Evolutionary conservation across 2,113 vertebrate species (phyloP).

Genomic region (Gracilinanus agilis): DNA sequence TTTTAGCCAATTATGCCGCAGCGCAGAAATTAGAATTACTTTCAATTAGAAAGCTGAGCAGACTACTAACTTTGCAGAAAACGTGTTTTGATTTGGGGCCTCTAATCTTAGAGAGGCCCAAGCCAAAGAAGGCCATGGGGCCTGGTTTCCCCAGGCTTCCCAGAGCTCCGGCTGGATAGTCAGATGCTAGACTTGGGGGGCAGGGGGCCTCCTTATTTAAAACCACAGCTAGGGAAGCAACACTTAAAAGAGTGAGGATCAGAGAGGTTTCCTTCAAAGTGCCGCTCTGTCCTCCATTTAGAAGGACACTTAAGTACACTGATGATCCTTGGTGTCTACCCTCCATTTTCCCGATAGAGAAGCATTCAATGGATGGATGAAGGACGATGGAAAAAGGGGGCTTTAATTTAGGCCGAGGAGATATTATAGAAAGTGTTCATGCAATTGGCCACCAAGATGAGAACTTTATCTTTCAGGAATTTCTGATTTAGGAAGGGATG

Average conservation of each 20-base stretch:
- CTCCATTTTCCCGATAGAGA: background rate
- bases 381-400: background rate
- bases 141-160: background rate
- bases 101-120: fast-evolving
- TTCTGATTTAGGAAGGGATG: background rate
- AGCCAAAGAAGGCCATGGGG: slow-evolving; percentile 28
- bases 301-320: background rate
- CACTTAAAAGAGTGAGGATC: background rate
- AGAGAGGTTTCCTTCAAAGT: background rate
- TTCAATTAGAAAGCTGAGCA: slow-evolving; percentile 81
- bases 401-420: background rate
- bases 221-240: background rate
- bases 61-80: slow-evolving; percentile 78
- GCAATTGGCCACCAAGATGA: background rate
- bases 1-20: slow-evolving; percentile 85
- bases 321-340: background rate
- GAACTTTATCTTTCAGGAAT: background rate
- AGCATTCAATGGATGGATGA: background rate
- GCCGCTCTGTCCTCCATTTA: background rate
- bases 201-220: background rate
- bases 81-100: slow-evolving; percentile 50
- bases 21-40: slow-evolving; percentile 85
- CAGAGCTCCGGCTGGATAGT: background rate
- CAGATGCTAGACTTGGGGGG: too few species aligned
- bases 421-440: background rate